Conservation (phyloP, 2,888 invertebrate genomes). For the Platerodrilus igneus region DNA sequence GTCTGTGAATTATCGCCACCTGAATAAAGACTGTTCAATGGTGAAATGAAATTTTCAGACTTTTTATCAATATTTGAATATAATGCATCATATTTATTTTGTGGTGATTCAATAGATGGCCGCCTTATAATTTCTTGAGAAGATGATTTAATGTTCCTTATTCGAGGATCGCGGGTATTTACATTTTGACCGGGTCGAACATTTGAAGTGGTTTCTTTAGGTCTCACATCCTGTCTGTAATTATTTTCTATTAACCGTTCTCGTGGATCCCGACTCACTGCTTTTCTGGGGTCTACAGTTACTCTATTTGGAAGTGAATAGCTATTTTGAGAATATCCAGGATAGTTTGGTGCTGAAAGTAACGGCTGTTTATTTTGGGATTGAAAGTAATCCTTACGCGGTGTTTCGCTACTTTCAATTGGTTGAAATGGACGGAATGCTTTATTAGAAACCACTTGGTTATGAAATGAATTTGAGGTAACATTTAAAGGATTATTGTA, state of each 20-base stretch:
- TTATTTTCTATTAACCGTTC: too few species aligned
- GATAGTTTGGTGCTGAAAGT: conserved; percentile 7
- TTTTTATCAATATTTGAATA: conserved; percentile 25
- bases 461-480: conserved; percentile 1
- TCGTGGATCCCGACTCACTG: conserved; percentile 26
- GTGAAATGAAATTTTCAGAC: conserved; percentile 47
- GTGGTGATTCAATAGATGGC: conserved; percentile 6
- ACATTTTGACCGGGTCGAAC: too few species aligned
- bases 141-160: too few species aligned
- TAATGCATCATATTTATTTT: conserved; percentile 25
- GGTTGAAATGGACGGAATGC: conserved; percentile 20
- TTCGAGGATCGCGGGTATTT: too few species aligned
- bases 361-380: conserved; percentile 13
- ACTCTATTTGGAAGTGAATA: background rate
- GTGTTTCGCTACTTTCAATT: conserved; percentile 9
- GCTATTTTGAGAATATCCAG: conserved; percentile 4
- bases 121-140: background rate
- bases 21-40: conserved; percentile 50
- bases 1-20: conserved; percentile 42
- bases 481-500: background rate
- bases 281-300: conserved; percentile 4
- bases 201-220: too few species aligned
- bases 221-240: too few species aligned
- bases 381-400: conserved; percentile 24
- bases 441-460: conserved; percentile 7